These are phyloP conservation scores for Cryptoprocta ferox DNA, from an alignment of 2,797 vertebrate species.

Conservation along the genomic window DNA sequence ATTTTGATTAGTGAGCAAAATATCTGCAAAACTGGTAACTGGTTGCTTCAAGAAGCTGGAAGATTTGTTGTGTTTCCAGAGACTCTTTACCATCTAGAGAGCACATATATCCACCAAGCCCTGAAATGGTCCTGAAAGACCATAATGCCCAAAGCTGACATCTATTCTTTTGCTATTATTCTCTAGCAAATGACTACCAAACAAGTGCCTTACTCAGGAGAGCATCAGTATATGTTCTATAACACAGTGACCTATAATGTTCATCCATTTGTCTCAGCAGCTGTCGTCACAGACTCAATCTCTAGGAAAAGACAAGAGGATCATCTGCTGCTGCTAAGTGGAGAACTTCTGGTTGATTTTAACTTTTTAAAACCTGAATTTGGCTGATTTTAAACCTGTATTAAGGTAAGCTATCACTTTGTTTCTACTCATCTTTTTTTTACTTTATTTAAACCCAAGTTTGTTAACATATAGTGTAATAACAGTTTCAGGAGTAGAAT, in stretches of 20 bases:
- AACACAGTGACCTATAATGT: conserved; percentile 93
- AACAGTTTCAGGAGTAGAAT: too few species aligned
- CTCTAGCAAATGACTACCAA: conserved; percentile 93
- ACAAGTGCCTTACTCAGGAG: conserved; percentile 91
- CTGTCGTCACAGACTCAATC: conserved; percentile 71
- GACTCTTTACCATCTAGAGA: conserved; percentile 87
- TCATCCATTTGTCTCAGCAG: conserved; percentile 86
- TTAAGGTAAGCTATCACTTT: background rate
- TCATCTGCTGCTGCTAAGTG: conserved; percentile 85
- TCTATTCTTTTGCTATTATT: conserved; percentile 94
- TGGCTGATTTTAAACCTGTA: background rate
- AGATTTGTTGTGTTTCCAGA: conserved; percentile 71
- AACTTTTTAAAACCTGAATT: conserved; percentile 57
- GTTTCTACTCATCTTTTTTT: background rate
- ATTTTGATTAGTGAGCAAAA: conserved; percentile 76
- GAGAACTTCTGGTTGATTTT: conserved; percentile 85
- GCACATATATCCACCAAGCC: conserved; percentile 94
- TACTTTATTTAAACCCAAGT: too few species aligned
- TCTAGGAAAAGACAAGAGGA: conserved; percentile 75
- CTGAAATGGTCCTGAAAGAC: conserved; percentile 93
- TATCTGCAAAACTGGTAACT: conserved; percentile 92
- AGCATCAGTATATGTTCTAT: conserved; percentile 86
- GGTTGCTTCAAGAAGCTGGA: conserved; percentile 93
- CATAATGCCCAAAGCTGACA: conserved; percentile 89
- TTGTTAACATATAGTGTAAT: too few species aligned